These are phyloP conservation scores for Amphiprion clarkii DNA, from an alignment of 2,797 vertebrate genomes.

Conservation along the genomic window DNA sequence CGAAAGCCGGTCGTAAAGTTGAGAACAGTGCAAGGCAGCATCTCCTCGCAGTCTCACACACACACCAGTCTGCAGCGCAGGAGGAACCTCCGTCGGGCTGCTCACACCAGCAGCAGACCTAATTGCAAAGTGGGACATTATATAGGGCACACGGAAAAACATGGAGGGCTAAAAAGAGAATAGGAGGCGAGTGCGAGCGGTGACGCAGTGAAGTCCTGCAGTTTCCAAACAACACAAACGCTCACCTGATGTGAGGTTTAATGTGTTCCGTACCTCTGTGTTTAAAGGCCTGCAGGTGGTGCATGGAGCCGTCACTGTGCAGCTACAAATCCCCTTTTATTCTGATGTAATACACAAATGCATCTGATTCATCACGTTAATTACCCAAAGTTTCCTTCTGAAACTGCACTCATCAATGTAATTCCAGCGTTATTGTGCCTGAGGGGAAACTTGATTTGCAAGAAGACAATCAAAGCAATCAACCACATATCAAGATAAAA, in stretches of 20 bases:
- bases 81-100: conserved; percentile 27
- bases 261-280: too few relatives aligned
- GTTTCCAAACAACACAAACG: conserved; percentile 32
- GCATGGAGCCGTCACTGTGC: too few relatives aligned
- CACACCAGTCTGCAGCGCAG: conserved; percentile 19
- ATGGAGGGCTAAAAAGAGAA: conserved; percentile 61
- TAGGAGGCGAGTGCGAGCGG: conserved; percentile 31
- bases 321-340: too few relatives aligned
- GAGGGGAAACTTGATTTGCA: too few relatives aligned
- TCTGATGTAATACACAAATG: too few relatives aligned
- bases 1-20: background rate
- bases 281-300: too few relatives aligned
- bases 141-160: conserved; percentile 68
- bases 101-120: conserved; percentile 65
- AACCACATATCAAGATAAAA: too few relatives aligned
- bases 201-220: conserved; percentile 30
- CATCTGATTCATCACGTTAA: too few relatives aligned
- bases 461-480: too few relatives aligned
- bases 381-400: too few relatives aligned
- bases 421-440: too few relatives aligned
- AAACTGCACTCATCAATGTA: too few relatives aligned
- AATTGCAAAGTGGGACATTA: conserved; percentile 80
- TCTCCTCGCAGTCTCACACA: background rate
- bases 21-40: background rate
- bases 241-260: background rate